Conservation (phyloP, 2,113 vertebrate species). For the Prietella phreatophila region DNA sequence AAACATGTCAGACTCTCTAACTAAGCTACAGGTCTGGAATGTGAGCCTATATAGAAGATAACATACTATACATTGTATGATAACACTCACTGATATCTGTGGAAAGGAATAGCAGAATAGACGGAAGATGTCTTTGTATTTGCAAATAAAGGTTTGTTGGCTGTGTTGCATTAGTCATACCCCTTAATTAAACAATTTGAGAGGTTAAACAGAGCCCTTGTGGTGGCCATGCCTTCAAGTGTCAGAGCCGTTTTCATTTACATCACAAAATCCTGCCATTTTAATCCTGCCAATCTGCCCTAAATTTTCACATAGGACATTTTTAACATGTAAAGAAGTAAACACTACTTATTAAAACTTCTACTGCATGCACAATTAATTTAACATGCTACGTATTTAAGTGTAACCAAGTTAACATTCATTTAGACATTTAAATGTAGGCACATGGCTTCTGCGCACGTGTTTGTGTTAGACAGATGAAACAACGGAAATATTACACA, state of each 20-base stretch:
- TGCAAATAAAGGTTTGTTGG: background rate
- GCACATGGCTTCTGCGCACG: too few species aligned
- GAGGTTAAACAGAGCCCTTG: background rate
- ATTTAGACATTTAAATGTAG: too few species aligned
- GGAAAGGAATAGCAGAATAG: too few species aligned
- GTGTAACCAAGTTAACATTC: too few species aligned
- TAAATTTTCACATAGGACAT: background rate
- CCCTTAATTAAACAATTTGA: background rate
- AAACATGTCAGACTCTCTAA: background rate
- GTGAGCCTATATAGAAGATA: background rate
- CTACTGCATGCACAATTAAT: too few species aligned
- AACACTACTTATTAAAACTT: background rate
- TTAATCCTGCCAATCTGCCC: background rate
- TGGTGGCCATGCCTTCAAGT: too few species aligned
- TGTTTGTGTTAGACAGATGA: too few species aligned
- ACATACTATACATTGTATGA: background rate
- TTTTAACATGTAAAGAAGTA: background rate
- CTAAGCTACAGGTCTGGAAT: background rate
- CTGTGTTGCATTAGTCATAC: background rate
- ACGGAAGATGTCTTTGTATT: background rate
- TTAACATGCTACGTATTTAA: too few species aligned
- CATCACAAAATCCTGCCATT: too few species aligned
- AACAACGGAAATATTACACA: background rate
- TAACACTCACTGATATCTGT: background rate
- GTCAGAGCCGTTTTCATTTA: too few species aligned